Conservation (phyloP, 2,888 invertebrate species). For the Loripinus fragilis region DNA sequence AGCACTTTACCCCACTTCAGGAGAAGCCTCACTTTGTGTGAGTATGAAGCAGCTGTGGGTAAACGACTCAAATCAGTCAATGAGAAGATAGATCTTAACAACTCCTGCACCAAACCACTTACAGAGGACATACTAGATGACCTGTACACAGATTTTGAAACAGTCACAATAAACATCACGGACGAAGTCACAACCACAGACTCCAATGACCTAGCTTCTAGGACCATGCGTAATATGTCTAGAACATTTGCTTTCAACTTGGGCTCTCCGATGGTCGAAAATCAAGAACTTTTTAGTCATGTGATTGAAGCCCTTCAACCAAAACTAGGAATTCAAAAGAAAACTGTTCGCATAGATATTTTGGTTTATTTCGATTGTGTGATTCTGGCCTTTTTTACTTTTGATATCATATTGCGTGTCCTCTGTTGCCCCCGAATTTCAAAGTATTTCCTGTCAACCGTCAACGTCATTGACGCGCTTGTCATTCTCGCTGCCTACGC, state of each 20-base stretch:
- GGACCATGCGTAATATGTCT: too few species aligned
- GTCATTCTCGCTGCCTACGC: constrained; percentile 56
- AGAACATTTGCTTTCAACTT: constrained; percentile 15
- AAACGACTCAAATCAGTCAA: constrained; percentile 18
- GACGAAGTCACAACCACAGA: neutral
- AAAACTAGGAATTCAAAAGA: constrained; percentile 39
- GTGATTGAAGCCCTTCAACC: constrained; percentile 41
- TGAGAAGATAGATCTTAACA: constrained; percentile 7
- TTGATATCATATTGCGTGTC: constrained; percentile 52
- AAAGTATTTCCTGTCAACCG: constrained; percentile 49
- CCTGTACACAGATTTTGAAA: constrained; percentile 4
- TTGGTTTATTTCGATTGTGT: constrained; percentile 44
- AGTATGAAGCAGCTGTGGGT: constrained; percentile 35
- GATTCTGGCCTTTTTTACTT: constrained; percentile 57
- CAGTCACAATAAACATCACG: neutral
- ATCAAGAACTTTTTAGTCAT: constrained; percentile 32
- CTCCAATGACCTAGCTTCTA: neutral
- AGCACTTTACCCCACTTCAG: constrained; percentile 56
- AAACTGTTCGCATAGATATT: constrained; percentile 50
- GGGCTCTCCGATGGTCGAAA: constrained; percentile 24
- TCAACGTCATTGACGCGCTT: constrained; percentile 58
- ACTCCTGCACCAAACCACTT: constrained; percentile 39
- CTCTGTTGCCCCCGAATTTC: constrained; percentile 53
- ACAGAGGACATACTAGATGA: constrained; percentile 31
- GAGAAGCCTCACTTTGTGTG: constrained; percentile 50